These are phyloP conservation scores for Sycophila texana DNA, from an alignment of 2,888 invertebrate species.

Conservation along the genomic window DNA sequence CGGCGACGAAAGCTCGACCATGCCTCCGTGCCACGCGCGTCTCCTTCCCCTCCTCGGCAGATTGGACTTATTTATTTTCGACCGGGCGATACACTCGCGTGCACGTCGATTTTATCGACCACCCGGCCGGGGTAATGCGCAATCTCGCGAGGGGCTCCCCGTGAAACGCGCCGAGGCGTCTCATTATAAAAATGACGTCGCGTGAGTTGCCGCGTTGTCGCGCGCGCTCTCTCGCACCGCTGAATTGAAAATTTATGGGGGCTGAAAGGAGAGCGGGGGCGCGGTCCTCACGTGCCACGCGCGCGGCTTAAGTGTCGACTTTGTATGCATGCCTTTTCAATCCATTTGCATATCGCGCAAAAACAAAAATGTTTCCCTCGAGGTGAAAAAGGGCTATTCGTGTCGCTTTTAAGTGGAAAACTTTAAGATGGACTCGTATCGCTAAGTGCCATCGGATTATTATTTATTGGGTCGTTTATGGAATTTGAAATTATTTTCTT, in stretches of 20 bases:
- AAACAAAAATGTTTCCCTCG: neutral
- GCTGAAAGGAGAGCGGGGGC: neutral
- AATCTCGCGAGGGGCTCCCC: constrained; percentile 13
- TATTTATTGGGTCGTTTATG: neutral
- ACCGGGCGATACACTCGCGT: constrained; percentile 22
- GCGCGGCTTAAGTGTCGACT: constrained; percentile 12
- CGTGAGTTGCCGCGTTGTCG: constrained; percentile 28
- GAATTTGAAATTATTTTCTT: neutral
- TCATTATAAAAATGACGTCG: constrained; percentile 45
- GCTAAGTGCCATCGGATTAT: neutral
- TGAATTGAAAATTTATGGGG: constrained; percentile 49
- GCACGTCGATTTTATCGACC: constrained; percentile 25
- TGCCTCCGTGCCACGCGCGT: no score
- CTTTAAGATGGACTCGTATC: neutral
- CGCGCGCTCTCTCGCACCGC: neutral
- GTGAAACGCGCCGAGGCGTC: neutral
- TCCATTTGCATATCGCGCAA: constrained; percentile 31
- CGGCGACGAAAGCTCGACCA: constrained; percentile 5
- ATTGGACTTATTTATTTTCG: constrained; percentile 44
- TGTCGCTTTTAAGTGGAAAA: neutral
- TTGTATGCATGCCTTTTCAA: neutral
- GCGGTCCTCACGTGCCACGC: neutral
- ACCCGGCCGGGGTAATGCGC: constrained; percentile 4
- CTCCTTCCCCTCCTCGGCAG: neutral
- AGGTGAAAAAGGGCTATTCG: neutral